A percentile compares a stretch with the other conserved stretches of the same genome.
phyloP scores from a whole-genome alignment of 2,888 invertebrate species.

The Syritta pipiens region DNA sequence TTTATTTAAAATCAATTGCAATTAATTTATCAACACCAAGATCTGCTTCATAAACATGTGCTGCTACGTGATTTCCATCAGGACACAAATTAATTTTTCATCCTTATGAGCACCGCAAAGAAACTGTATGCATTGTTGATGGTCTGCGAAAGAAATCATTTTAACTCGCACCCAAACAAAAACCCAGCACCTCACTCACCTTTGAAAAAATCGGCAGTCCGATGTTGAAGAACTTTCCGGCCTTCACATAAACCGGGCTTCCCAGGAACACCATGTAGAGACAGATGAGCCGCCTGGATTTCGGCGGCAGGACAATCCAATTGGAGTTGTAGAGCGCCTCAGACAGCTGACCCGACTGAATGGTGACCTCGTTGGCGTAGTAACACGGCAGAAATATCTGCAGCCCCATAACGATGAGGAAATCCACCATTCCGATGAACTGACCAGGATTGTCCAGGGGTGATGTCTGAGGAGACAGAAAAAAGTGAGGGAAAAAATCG shows the following conservation, averaged over 20 bases:
- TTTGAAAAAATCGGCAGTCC: constrained; percentile 74
- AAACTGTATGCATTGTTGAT: constrained; percentile 76
- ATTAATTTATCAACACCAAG: background rate
- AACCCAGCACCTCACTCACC: constrained; percentile 65
- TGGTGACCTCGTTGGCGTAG: constrained; percentile 74
- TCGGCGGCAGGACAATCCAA: constrained; percentile 72
- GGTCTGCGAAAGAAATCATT: constrained; percentile 70
- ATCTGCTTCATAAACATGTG: background rate
- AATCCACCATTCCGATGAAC: constrained; percentile 69
- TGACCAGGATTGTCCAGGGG: background rate
- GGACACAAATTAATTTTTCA: constrained; percentile 64
- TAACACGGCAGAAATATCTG: constrained; percentile 76
- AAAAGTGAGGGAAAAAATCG: background rate
- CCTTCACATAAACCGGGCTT: constrained; percentile 71
- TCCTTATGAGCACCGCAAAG: constrained; percentile 75
- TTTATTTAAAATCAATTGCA: too few relatives aligned
- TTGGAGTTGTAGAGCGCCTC: constrained; percentile 73
- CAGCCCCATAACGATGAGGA: constrained; percentile 72
- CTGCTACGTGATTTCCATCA: background rate
- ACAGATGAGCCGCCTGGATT: constrained; percentile 71
- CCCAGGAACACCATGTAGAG: constrained; percentile 74
- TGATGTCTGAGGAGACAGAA: constrained; percentile 8
- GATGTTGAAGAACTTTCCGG: constrained; percentile 74
- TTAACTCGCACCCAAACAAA: background rate
- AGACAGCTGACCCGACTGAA: constrained; percentile 71